Percentiles rank a stretch among this genome's conserved stretches.
Evolutionary conservation across 2,888 invertebrate genomes (phyloP).

Genomic region (Protonemura montana): DNA sequence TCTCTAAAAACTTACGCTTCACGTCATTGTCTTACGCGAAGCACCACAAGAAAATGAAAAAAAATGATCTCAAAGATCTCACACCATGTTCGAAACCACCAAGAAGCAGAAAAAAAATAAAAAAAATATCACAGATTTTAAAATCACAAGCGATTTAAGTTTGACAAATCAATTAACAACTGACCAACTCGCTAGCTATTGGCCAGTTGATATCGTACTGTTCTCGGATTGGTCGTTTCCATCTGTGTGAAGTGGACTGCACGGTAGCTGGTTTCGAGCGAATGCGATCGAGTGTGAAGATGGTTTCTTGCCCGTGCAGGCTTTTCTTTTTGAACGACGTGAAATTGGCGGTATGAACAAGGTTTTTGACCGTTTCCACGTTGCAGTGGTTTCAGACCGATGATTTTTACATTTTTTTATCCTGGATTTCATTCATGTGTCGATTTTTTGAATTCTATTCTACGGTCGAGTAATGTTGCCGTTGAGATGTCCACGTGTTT

Average conservation of each 20-base stretch:
- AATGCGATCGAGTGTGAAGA: neutral
- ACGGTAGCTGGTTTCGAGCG: neutral
- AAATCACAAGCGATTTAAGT: neutral
- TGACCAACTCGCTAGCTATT: neutral
- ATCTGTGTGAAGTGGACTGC: neutral
- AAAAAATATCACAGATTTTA: neutral
- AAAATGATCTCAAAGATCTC: neutral
- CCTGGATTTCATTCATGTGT: neutral
- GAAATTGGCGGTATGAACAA: slow-evolving; percentile 1
- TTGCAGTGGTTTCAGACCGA: neutral
- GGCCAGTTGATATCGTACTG: neutral
- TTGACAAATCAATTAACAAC: neutral
- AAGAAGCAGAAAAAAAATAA: neutral
- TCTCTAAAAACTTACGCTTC: neutral
- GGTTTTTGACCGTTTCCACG: neutral
- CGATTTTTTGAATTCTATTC: neutral
- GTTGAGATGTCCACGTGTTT: neutral
- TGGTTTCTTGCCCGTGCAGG: neutral
- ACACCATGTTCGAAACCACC: neutral
- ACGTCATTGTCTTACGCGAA: neutral
- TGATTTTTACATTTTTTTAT: neutral
- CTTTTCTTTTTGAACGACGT: neutral
- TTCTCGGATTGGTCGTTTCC: neutral
- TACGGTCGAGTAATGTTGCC: neutral
- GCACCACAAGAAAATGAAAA: neutral